phyloP scores from a whole-genome alignment of 2,113 vertebrate species.

The Gorsachius goisagi region DNA sequence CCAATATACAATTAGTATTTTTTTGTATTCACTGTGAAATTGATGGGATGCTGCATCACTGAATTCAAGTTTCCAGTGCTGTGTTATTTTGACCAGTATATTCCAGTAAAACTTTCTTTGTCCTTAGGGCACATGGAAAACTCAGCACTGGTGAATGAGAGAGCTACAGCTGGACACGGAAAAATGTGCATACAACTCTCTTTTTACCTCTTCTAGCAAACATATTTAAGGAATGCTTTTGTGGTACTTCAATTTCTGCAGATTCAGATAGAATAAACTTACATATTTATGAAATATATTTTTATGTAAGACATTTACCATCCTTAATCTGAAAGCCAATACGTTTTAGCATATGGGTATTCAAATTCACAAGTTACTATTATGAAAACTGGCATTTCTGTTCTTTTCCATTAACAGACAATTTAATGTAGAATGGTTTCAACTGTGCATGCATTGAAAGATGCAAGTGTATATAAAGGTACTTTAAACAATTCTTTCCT shows the following conservation, averaged over 20 bases:
- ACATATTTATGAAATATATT: not conserved
- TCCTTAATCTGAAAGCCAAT: not conserved
- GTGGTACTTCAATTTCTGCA: not conserved
- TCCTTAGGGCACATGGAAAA: not conserved
- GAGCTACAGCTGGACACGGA: not conserved
- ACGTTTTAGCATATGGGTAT: not conserved
- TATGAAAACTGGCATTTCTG: not conserved
- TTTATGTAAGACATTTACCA: not conserved
- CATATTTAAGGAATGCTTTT: not conserved
- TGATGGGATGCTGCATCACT: not conserved
- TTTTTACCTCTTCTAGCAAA: not conserved
- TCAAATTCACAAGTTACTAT: not conserved
- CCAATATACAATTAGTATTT: not conserved
- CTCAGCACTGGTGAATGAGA: not conserved
- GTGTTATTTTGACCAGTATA: not conserved
- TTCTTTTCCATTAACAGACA: not conserved
- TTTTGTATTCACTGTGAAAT: not conserved
- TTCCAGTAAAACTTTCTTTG: not conserved
- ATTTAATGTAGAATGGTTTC: not conserved
- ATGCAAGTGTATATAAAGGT: not conserved
- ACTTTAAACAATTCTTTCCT: not conserved
- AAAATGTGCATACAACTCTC: not conserved
- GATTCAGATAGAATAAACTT: not conserved
- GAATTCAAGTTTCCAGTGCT: not conserved
- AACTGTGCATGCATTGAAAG: not conserved